phyloP scores from a whole-genome alignment of 2,797 vertebrate species.

The Melanotaenia pygmaea region DNA sequence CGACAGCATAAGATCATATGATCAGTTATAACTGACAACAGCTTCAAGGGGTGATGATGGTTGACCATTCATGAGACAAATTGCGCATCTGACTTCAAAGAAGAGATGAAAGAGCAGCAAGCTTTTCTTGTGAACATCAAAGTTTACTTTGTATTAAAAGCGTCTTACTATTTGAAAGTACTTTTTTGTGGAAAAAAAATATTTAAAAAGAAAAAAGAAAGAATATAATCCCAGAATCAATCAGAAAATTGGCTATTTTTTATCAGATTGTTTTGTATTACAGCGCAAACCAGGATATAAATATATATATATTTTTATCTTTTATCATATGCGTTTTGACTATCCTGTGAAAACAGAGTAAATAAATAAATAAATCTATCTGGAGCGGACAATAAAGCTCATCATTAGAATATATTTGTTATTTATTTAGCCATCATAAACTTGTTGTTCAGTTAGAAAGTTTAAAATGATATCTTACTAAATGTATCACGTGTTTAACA shows the following conservation, averaged over 20 bases:
- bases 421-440: no score
- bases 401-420: no score
- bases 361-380: no score
- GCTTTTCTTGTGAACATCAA: background rate
- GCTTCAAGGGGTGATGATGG: conserved; percentile 6
- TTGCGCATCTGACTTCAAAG: conserved; percentile 32
- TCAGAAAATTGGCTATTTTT: no score
- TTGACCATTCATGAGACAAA: conserved; percentile 23
- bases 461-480: background rate
- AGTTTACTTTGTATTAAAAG: background rate
- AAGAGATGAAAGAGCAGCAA: conserved; percentile 13
- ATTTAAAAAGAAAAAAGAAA: background rate
- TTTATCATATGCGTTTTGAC: no score
- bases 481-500: background rate
- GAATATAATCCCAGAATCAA: background rate
- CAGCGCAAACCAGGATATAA: no score
- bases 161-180: conserved; percentile 8
- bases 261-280: no score
- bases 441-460: background rate
- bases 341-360: no score
- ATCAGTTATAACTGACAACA: background rate
- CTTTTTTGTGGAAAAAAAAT: background rate
- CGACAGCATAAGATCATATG: background rate
- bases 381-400: no score
- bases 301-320: no score